phyloP scores from a whole-genome alignment of 2,888 invertebrate genomes.

The Lutraria lutraria region DNA sequence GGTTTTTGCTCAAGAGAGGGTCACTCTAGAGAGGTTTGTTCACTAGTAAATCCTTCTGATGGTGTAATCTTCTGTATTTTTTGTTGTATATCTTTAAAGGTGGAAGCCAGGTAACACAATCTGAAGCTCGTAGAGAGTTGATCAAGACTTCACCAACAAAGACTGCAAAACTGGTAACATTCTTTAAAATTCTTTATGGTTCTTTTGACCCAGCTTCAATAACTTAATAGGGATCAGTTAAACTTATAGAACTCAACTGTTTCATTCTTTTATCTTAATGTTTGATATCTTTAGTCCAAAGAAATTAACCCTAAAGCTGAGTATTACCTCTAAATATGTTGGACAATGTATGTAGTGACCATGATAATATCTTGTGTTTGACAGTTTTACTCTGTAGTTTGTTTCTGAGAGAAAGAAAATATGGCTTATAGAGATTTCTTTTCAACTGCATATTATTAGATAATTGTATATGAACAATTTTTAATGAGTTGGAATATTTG shows the following conservation, averaged over 20 bases:
- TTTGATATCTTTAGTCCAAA: background rate
- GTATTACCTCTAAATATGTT: background rate
- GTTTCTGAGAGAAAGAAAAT: no score
- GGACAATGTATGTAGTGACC: background rate
- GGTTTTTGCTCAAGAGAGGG: no score
- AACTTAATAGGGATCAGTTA: background rate
- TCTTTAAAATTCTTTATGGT: background rate
- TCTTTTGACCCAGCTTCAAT: background rate
- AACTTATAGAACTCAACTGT: background rate
- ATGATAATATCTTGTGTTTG: background rate
- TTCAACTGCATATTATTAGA: no score
- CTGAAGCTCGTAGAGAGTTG: slow-evolving; percentile 45
- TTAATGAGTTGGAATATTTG: no score
- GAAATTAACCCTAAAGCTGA: background rate
- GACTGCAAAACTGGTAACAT: slow-evolving; percentile 48
- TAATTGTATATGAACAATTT: no score
- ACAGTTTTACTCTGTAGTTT: no score
- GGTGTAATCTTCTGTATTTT: background rate
- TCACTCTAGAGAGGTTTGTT: no score
- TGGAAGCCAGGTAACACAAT: slow-evolving; percentile 46
- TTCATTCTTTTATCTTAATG: background rate
- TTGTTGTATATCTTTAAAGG: slow-evolving; percentile 33
- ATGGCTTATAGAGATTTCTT: no score
- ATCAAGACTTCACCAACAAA: slow-evolving; percentile 42
- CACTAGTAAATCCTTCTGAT: no score